Percentiles rank a stretch among this genome's conserved stretches.
Evolutionary conservation across 2,888 invertebrate species (phyloP).

Genomic region (Drosophila colorata): DNA sequence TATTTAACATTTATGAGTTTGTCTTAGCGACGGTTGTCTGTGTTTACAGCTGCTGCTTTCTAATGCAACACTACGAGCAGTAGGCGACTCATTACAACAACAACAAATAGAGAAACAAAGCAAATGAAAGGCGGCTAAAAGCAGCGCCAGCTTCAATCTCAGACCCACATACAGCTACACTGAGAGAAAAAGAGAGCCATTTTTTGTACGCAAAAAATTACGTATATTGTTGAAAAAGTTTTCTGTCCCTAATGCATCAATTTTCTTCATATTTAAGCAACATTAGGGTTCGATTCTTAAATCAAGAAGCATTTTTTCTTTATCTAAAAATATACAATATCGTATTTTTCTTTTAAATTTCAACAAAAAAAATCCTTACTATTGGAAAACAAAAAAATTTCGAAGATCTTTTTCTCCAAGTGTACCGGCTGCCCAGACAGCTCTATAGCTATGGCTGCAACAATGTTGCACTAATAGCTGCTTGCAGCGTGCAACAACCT

Average conservation of each 20-base stretch:
- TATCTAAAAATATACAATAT: too few relatives aligned
- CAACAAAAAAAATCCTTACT: too few relatives aligned
- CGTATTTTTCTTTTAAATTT: too few relatives aligned
- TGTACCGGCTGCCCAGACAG: conserved; percentile 4
- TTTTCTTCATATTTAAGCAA: too few relatives aligned
- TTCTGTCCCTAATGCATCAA: too few relatives aligned
- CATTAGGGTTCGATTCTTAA: too few relatives aligned
- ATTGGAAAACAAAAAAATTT: too few relatives aligned
- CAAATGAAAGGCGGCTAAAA: conserved; percentile 47
- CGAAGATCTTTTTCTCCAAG: conserved; percentile 2
- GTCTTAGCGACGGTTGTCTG: conserved; percentile 24
- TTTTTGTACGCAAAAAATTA: too few relatives aligned
- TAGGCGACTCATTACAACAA: conserved; percentile 33
- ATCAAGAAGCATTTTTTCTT: too few relatives aligned
- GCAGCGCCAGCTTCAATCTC: conserved; percentile 13
- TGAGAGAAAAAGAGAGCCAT: not conserved
- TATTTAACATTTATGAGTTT: conserved; percentile 32
- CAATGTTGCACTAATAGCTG: conserved; percentile 72
- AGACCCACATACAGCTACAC: conserved; percentile 23
- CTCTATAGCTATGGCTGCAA: conserved; percentile 41
- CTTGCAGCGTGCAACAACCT: conserved; percentile 71
- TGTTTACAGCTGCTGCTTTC: conserved; percentile 48
- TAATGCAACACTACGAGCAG: conserved; percentile 51
- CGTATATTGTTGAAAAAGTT: too few relatives aligned
- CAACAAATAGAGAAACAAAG: conserved; percentile 20